Conservation (phyloP, 37 sponge, comb jelly and placozoan genomes). For the Aplysina aerophoba region DNA sequence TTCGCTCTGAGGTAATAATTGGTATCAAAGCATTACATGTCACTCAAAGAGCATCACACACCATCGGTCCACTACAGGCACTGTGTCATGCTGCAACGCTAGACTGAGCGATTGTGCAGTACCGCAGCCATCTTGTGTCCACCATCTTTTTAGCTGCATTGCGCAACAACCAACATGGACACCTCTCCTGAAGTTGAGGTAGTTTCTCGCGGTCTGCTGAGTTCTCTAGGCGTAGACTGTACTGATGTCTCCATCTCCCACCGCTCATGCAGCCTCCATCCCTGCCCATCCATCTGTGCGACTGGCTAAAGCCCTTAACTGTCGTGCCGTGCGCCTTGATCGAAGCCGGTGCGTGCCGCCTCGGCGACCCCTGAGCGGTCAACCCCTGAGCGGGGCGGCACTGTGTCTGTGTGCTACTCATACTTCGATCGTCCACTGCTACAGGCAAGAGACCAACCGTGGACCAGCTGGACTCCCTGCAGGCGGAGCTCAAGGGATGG, state of each 20-base stretch:
- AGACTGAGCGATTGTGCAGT: not conserved
- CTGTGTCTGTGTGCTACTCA: not conserved
- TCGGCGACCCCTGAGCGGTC: not conserved
- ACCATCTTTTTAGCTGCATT: not conserved
- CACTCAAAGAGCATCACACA: too few species aligned
- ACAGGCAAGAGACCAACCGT: not conserved
- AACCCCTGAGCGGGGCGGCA: not conserved
- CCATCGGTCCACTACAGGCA: not conserved
- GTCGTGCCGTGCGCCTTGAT: not conserved
- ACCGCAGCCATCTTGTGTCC: conserved; percentile 18
- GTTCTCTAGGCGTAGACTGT: too few species aligned
- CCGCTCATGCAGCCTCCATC: not conserved
- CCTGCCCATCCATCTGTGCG: conserved; percentile 5
- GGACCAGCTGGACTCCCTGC: not conserved
- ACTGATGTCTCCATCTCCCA: too few species aligned
- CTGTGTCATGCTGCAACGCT: not conserved
- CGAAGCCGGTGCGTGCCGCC: not conserved
- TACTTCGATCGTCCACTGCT: not conserved
- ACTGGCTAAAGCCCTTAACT: conserved; percentile 8
- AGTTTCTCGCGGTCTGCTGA: too few species aligned
- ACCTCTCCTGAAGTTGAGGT: too few species aligned
- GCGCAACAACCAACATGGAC: too few species aligned
- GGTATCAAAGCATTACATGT: not conserved
- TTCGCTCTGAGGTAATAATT: not conserved
- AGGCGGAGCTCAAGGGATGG: conserved; percentile 14